Evolutionary conservation across 2,797 vertebrate species (phyloP), one percentile per base, ranked within the genome.

Genomic region (Toxotes lorentzi): DNA sequence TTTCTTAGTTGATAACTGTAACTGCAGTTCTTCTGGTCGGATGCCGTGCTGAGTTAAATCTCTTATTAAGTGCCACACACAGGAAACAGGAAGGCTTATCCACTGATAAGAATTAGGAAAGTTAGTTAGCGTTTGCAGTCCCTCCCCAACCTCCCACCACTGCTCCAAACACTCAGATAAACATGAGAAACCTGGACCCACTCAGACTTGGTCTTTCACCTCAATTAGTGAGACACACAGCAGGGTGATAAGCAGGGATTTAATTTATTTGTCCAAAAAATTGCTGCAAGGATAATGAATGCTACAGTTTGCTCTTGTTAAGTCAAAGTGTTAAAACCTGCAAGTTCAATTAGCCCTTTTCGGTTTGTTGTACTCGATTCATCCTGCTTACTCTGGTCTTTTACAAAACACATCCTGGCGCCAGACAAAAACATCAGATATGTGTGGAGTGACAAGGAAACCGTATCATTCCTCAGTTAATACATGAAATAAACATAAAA

Each of bases 41-140:
- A 70, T 70, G 83, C 85, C 77, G 64, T 14, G 53, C 64, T 34
- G 58, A 73, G 79, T 91, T 84, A 86, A 88, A 88, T 82, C 81
- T 71, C 79, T 72, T 81, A 84, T 91, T 86, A 90, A 85, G 76
- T 23, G 48, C 66, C 80, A 41, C 78, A 87, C 70, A 68, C 89
- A 88, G 89, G 90, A 92, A 93, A 88, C 86, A 65, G 78, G 78
- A 87, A 86, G 77, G 73, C 86, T 85, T 88, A 89, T 73, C 62
- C 69, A 62, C 81, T 70, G 89, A 91, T 90, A 86, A 84, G 74
- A 89, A 82, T 84, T 87, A 65, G 69, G 54, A 86, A 89, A 87
- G 84, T 84, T 83, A 53, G 87, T 83, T 73, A 81, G 66, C 35
- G 3, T 74, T 61, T 72, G 34, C 75, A 41, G 40, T 75, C 84